Conservation (phyloP, 1,140 invertebrate genomes). For the Hormaphis cornu region DNA sequence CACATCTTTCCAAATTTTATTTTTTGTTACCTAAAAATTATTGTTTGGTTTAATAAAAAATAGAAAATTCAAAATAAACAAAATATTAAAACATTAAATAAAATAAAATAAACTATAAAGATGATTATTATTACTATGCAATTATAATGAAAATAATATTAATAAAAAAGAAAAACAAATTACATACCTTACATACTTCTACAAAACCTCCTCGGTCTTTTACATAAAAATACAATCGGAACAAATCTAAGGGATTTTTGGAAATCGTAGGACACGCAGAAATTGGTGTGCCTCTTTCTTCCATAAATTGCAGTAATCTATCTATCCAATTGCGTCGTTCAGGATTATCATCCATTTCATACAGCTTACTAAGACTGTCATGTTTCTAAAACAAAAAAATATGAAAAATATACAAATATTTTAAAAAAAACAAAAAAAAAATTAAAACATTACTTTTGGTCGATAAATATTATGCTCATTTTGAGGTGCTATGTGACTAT, state of each 20-base stretch:
- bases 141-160: neutral
- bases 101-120: conserved; percentile 22
- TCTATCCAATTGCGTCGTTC: conserved; percentile 85
- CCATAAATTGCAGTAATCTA: conserved; percentile 85
- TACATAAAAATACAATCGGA: conserved; percentile 86
- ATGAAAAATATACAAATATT: conserved; percentile 17
- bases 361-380: conserved; percentile 82
- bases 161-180: conserved; percentile 39
- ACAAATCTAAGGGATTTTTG: conserved; percentile 96
- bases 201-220: conserved; percentile 94
- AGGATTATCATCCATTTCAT: conserved; percentile 93
- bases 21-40: conserved; percentile 77
- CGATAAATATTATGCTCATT: conserved; percentile 72
- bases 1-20: conserved; percentile 98
- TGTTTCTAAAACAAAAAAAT: conserved; percentile 56
- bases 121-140: neutral
- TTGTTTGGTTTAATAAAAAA: neutral
- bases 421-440: conserved; percentile 11
- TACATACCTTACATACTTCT: conserved; percentile 78
- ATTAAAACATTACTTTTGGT: conserved; percentile 56
- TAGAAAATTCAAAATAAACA: neutral
- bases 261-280: conserved; percentile 92
- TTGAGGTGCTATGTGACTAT: conserved; percentile 67
- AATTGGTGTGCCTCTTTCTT: conserved; percentile 83
- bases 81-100: conserved; percentile 11